Base-by-base conservation (phyloP, 1,140 invertebrate genomes). In the Hyphantria cunea region DNA sequence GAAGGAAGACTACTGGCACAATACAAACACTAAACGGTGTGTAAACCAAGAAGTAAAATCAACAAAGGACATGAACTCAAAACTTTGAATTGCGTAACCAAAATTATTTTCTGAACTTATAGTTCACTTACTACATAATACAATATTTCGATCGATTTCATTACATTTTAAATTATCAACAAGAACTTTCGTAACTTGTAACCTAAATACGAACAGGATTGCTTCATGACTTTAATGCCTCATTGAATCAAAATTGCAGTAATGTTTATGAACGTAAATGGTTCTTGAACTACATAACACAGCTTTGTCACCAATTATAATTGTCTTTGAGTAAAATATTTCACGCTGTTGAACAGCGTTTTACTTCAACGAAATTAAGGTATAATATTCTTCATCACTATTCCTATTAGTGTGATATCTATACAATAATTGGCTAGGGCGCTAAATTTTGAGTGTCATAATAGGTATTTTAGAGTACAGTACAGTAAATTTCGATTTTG, bases 221-320 rank as follows among this genome's bases (percentile, higher is more conserved):
- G n/a, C 33, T 31, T 48, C 25, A 31, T 12, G 48, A 58, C 37
- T 34, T 47, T 14, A 34, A 8, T 37, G 32, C 48, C 54, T 37
- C 33, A 17, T 58, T 41, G 32, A 58, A 58, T 58, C 55, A 49
- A 58, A 58, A 39, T 49, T 58, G n/a, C 53, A 47, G 34, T 56
- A 33, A 15, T 34, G 15, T 49, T 58, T 25, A 9, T 17, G 45
- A 48, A 48, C 37, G 13, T 42, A 56, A 56, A 56, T 45, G 45
- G 47, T 54, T 49, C 48, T 31, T 25, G 54, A 25, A 50, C 49
- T 61, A 49, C 9, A 25, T 7, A 10, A 54, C 34, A 51, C 64
- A 50, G 51, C 56, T 66, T 44, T 53, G 63, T 54, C 25, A 37
- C 56, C 44, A 67, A 56, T 62, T 66, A 44, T 60, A 34, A 42